A percentile compares a stretch with the other conserved stretches of the same genome.
Evolutionary conservation across 2,797 vertebrate genomes (phyloP).

Genomic region (Poliocrania exsul): DNA sequence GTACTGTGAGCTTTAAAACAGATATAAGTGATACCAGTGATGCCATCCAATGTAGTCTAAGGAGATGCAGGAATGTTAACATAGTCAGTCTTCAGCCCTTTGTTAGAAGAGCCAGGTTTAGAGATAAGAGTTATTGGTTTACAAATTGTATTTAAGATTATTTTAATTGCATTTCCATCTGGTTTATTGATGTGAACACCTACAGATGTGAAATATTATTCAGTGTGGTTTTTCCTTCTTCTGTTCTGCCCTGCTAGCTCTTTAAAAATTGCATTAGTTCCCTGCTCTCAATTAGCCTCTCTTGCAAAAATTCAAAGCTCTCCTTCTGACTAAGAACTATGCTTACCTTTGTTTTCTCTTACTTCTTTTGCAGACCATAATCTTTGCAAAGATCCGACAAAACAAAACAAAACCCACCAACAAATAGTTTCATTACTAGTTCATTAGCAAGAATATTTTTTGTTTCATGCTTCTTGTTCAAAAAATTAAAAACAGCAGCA

Average conservation of each 20-base stretch:
- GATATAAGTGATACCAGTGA: not conserved
- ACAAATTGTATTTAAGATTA: not conserved
- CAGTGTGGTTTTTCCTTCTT: not conserved
- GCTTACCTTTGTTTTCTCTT: not conserved
- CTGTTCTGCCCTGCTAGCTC: not conserved
- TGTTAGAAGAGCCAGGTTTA: not conserved
- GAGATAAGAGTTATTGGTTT: not conserved
- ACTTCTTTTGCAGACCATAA: not conserved
- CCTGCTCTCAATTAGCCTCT: not conserved
- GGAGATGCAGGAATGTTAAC: not conserved
- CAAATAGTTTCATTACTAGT: not conserved
- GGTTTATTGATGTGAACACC: not conserved
- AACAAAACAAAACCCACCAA: too few species aligned
- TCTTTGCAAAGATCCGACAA: not conserved
- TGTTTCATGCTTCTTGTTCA: not conserved
- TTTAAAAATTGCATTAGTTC: not conserved
- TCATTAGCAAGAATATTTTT: not conserved
- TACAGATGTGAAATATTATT: not conserved
- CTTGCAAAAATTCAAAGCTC: not conserved
- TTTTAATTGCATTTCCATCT: not conserved
- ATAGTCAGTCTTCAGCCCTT: not conserved
- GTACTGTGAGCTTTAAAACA: not conserved
- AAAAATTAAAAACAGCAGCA: not conserved
- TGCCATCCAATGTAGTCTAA: accelerated
- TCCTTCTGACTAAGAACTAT: not conserved